Percentiles rank a stretch among this genome's conserved stretches.
Conservation (phyloP, 2,797 vertebrate species). For the Danio kyathit region DNA sequence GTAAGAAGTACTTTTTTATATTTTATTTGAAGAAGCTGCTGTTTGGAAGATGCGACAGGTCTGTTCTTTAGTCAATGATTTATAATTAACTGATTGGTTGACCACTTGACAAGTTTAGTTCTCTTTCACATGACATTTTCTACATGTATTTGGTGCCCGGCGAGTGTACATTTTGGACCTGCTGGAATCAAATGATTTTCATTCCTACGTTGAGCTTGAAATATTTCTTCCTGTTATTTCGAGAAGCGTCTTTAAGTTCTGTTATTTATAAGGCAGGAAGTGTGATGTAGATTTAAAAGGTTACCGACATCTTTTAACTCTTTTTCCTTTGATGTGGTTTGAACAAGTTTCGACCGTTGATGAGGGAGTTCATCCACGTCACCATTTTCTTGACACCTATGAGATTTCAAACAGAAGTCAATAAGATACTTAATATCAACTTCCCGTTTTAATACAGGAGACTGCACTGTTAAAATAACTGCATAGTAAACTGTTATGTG, state of each 20-base stretch:
- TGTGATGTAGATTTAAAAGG: constrained; percentile 50
- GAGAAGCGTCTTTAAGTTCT: constrained; percentile 8
- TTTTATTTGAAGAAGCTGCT: not conserved
- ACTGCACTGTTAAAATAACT: not conserved
- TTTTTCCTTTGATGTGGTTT: constrained; percentile 51
- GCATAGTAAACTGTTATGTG: too few species aligned
- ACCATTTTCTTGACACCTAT: not conserved
- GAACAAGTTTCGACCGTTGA: constrained; percentile 26
- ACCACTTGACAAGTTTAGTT: not conserved
- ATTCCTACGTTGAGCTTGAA: not conserved
- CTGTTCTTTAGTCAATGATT: not conserved
- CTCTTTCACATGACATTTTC: not conserved
- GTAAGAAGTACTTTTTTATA: too few species aligned
- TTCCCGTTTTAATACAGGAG: not conserved
- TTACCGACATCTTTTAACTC: constrained; percentile 48
- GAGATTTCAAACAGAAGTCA: too few species aligned
- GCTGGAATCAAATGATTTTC: not conserved
- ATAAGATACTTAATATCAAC: not conserved
- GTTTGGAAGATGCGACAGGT: not conserved
- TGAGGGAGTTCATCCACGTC: constrained; percentile 33
- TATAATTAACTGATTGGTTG: not conserved
- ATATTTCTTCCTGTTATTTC: constrained; percentile 17
- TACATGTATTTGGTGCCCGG: not conserved
- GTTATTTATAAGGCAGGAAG: constrained; percentile 49
- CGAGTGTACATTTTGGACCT: not conserved